Percentiles rank a stretch among this genome's conserved stretches.
Conservation (phyloP, 2,113 vertebrate genomes). For the Ptilorrhoa leucosticta region DNA sequence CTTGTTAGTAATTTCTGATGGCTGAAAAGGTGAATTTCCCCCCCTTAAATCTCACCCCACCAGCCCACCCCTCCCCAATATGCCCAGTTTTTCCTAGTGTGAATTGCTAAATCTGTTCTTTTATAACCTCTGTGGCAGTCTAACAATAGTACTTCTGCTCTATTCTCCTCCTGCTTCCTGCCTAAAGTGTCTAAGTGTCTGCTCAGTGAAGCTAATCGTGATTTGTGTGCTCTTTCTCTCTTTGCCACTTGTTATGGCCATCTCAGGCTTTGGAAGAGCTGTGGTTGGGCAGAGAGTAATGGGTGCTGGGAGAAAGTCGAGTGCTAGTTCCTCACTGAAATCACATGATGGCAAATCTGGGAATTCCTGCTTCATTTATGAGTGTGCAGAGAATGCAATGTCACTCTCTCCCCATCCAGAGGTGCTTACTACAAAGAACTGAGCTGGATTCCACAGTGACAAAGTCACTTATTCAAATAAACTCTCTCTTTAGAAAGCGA, state of each 20-base stretch:
- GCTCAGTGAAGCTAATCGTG: background rate
- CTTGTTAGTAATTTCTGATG: background rate
- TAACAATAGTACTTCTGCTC: background rate
- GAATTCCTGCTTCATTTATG: slow-evolving; percentile 65
- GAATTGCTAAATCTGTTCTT: background rate
- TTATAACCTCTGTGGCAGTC: background rate
- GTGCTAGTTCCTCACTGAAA: slow-evolving; percentile 41
- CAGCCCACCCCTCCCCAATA: background rate
- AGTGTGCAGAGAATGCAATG: slow-evolving; percentile 22
- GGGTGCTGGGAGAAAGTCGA: slow-evolving; percentile 4
- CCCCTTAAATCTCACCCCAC: background rate
- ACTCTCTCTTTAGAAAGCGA: background rate
- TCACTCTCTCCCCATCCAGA: slow-evolving; percentile 24
- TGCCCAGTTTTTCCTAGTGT: background rate
- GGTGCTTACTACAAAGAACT: slow-evolving; percentile 42
- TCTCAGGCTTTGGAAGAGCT: background rate
- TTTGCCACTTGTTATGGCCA: background rate
- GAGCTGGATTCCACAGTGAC: background rate
- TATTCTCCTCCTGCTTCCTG: background rate
- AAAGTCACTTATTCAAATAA: background rate
- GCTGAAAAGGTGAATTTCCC: background rate
- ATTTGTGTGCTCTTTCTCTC: background rate
- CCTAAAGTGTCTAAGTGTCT: background rate
- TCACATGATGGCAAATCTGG: slow-evolving; percentile 65
- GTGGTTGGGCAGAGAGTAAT: slow-evolving; percentile 3